These are phyloP conservation scores for Chromis chromis DNA, from an alignment of 2,797 vertebrate genomes.

Conservation along the genomic window DNA sequence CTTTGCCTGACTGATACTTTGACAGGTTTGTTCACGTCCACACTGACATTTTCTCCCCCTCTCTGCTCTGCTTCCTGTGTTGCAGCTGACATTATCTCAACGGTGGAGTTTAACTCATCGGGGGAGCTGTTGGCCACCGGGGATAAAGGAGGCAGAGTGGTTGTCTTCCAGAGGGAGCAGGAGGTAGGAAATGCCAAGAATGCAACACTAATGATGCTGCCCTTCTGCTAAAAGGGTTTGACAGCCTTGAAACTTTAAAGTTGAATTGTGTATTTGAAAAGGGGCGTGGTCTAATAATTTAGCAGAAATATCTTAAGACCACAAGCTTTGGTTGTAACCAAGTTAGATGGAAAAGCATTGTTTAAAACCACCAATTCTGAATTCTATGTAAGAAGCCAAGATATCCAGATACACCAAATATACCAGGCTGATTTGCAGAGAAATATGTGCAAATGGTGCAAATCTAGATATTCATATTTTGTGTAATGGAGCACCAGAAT, in stretches of 20 bases:
- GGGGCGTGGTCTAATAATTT: neutral
- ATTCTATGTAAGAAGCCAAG: neutral
- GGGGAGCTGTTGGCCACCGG: conserved; percentile 97
- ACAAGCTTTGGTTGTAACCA: neutral
- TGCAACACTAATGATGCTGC: conserved; percentile 59
- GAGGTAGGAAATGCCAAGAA: conserved; percentile 88
- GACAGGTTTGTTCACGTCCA: conserved; percentile 54
- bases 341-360: neutral
- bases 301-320: conserved; percentile 4
- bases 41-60: conserved; percentile 65
- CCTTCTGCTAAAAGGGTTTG: conserved; percentile 42
- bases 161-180: conserved; percentile 98
- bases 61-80: conserved; percentile 67
- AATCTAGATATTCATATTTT: neutral
- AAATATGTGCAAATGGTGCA: conserved; percentile 2
- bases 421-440: neutral
- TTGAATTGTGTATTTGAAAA: conserved; percentile 10
- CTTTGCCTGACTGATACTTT: conserved; percentile 45
- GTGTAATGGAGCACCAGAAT: neutral
- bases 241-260: conserved; percentile 37
- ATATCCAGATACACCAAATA: neutral
- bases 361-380: too few relatives aligned
- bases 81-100: conserved; percentile 99
- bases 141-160: conserved; percentile 97
- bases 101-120: conserved; percentile 98